Percentiles rank a stretch among this genome's conserved stretches.
phyloP scores from a whole-genome alignment of 2,113 vertebrate genomes.

The Vimba vimba region DNA sequence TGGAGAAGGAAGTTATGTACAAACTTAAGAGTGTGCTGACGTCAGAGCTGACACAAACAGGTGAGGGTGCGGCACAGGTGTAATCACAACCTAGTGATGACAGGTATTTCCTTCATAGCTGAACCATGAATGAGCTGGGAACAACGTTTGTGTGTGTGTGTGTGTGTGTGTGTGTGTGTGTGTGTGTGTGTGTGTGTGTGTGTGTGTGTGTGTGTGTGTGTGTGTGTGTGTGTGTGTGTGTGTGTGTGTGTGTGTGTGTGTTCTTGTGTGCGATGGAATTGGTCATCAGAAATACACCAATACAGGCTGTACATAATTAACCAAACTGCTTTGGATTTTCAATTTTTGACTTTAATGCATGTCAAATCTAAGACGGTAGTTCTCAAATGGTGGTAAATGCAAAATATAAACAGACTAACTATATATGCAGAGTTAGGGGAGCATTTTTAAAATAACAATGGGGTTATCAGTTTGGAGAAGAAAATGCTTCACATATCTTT shows the following conservation, averaged over 20 bases:
- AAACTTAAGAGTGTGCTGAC: constrained; percentile 18
- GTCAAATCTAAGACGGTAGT: neutral
- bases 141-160: too few relatives aligned
- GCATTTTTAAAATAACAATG: neutral
- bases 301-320: neutral
- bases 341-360: neutral
- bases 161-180: too few relatives aligned
- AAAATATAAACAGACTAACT: neutral
- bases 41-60: constrained; percentile 28
- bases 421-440: neutral
- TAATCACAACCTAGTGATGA: constrained; percentile 60
- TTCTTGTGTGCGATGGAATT: constrained; percentile 3
- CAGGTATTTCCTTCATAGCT: constrained; percentile 68
- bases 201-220: too few relatives aligned
- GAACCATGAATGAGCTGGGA: constrained; percentile 20
- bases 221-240: too few relatives aligned
- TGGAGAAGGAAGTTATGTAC: constrained; percentile 22
- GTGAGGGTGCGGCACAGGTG: constrained; percentile 70
- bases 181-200: neutral
- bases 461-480: neutral
- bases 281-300: neutral
- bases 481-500: neutral
- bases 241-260: neutral
- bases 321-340: too few relatives aligned
- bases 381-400: neutral